Percentiles rank a stretch among this genome's conserved stretches.
These are phyloP conservation scores for Smithornis capensis DNA, from an alignment of 2,113 vertebrate species.

Conservation along the genomic window DNA sequence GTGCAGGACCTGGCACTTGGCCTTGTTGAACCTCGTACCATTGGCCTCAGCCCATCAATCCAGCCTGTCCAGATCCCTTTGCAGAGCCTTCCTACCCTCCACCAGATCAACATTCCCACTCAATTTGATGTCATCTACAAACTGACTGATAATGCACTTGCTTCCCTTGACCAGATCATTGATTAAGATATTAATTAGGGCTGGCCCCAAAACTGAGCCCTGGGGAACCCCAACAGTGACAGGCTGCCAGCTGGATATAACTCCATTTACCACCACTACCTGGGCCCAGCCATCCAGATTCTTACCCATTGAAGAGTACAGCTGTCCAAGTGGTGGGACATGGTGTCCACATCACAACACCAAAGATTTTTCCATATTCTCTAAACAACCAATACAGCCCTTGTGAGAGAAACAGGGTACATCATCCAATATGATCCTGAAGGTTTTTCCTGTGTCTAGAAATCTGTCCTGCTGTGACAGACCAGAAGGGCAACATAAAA, in stretches of 20 bases:
- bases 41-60: accelerated
- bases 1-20: accelerated
- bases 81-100: neutral
- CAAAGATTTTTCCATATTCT: neutral
- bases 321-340: neutral
- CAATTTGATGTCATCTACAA: accelerated
- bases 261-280: neutral
- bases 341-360: neutral
- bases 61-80: neutral
- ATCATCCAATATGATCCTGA: neutral
- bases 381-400: neutral
- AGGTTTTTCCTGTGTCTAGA: neutral
- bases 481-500: neutral
- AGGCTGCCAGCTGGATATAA: neutral
- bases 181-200: neutral
- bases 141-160: neutral
- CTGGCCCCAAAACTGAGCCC: neutral
- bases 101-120: neutral
- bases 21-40: neutral
- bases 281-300: neutral
- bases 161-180: neutral
- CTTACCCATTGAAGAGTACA: neutral
- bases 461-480: neutral
- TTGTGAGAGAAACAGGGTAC: neutral
- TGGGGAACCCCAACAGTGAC: neutral